Evolutionary conservation across 2,888 invertebrate genomes (phyloP).

Genomic region (Rhamnusium bicolor): DNA sequence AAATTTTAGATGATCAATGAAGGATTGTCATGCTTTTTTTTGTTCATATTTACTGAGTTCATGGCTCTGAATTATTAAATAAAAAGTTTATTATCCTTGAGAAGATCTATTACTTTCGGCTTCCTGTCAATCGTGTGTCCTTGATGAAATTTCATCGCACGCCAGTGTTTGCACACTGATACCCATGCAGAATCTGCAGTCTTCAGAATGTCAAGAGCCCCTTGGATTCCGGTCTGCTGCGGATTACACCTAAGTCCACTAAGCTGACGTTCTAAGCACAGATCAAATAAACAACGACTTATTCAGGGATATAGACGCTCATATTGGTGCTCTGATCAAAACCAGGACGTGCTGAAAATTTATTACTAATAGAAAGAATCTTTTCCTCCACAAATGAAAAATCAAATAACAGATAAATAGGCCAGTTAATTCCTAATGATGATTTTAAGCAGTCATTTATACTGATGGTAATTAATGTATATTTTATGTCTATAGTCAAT

Average conservation of each 20-base stretch:
- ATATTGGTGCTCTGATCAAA: conserved; percentile 1
- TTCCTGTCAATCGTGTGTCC: background rate
- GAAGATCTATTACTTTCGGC: background rate
- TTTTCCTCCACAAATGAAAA: no score
- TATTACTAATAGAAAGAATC: background rate
- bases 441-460: no score
- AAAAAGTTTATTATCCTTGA: background rate
- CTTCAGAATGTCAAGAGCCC: conserved; percentile 48
- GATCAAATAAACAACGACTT: conserved; percentile 49
- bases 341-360: conserved; percentile 11
- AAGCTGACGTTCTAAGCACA: conserved; percentile 52
- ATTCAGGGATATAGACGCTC: conserved; percentile 23
- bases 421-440: no score
- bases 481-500: background rate
- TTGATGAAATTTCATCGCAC: background rate
- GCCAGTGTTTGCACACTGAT: background rate
- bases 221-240: conserved; percentile 49
- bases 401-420: no score
- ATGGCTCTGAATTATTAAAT: no score
- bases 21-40: no score
- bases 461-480: no score
- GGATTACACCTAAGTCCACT: conserved; percentile 50
- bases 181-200: background rate
- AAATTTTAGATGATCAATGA: no score
- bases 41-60: no score